Base-by-base conservation (phyloP, 2,113 vertebrate species). In the Podiceps cristatus region DNA sequence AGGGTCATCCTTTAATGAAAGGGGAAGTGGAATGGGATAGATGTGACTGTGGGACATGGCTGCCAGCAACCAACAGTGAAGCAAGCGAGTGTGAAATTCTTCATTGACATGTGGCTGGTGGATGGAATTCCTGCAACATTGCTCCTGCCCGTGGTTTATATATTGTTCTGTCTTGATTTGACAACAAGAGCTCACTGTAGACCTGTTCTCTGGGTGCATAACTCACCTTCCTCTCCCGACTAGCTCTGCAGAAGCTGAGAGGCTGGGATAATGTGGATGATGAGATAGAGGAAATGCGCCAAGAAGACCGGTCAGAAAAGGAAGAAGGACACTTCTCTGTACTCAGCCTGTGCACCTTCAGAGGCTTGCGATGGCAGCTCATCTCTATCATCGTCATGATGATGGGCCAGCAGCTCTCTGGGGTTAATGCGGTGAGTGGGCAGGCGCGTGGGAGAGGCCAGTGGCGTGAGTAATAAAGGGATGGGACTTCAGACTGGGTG, bases 391-490 rank as follows among this genome's bases (percentile, higher is more conserved):
- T 99, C 4, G 37, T 98, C 87, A 98, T 99, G 98, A 99, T 98
- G 94, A 99, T 98, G 94, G 99, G 99, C 44, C 99, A 99, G 97
- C 99, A 99, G 98, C 98, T 99, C 90, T 99, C 99, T 0, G 99
- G 99, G 27, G 93, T 99, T 83, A 99, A 99, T 0, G 99, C 90
- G 80, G 99, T 99, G 97, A 94, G 98, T 76, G 35, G 42, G 19
- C 42, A 18, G 67, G n/a, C 42, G 2, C 6, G 29, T 42, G 72
- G 62, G 59, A 25, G 15, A 11, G 37, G 24, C 16, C 3, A 1
- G 11, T 2, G 33, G 45, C 59, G 22, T 5, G 29, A 29, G 33
- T 11, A 5, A 18, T 11, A 2, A 27, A 9, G 27, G 59, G 50
- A 2, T 37, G 67, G 55, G 11, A 3, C 28, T 62, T 8, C 0